A percentile compares a stretch with the other conserved stretches of the same genome.
phyloP scores from a whole-genome alignment of 1,140 invertebrate species.

The Akabosia matsudoensis region DNA sequence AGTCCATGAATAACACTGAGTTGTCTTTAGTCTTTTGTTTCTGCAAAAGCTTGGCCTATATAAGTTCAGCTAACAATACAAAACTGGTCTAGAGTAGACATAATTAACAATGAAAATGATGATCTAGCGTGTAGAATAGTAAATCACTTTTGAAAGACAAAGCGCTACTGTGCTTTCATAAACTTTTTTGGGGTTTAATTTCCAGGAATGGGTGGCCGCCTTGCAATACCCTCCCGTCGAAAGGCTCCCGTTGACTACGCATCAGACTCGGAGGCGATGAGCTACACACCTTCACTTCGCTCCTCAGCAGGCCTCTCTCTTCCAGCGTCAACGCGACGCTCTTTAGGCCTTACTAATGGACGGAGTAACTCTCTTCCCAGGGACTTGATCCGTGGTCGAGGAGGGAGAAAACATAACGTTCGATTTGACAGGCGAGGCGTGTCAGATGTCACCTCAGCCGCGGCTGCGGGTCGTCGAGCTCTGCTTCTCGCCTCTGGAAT shows the following conservation, averaged over 20 bases:
- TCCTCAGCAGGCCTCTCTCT: conserved; percentile 54
- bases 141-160: too few relatives aligned
- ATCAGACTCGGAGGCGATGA: conserved; percentile 85
- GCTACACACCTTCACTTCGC: conserved; percentile 63
- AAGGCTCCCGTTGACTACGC: conserved; percentile 75
- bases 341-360: conserved; percentile 43
- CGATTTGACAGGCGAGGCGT: conserved; percentile 53
- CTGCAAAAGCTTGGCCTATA: too few relatives aligned
- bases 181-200: background rate
- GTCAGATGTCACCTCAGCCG: conserved; percentile 38
- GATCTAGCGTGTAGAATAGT: too few relatives aligned
- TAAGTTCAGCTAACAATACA: too few relatives aligned
- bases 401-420: conserved; percentile 56
- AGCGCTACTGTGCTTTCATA: background rate
- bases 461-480: conserved; percentile 39
- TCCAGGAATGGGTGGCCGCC: conserved; percentile 38
- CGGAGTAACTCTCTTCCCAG: conserved; percentile 48
- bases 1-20: too few relatives aligned
- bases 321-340: conserved; percentile 42
- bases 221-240: conserved; percentile 57
- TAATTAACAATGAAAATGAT: too few relatives aligned
- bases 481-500: conserved; percentile 52
- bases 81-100: too few relatives aligned
- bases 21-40: too few relatives aligned
- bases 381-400: conserved; percentile 69